These are phyloP conservation scores for Thera britannica DNA, from an alignment of 2,888 invertebrate genomes.

Conservation along the genomic window DNA sequence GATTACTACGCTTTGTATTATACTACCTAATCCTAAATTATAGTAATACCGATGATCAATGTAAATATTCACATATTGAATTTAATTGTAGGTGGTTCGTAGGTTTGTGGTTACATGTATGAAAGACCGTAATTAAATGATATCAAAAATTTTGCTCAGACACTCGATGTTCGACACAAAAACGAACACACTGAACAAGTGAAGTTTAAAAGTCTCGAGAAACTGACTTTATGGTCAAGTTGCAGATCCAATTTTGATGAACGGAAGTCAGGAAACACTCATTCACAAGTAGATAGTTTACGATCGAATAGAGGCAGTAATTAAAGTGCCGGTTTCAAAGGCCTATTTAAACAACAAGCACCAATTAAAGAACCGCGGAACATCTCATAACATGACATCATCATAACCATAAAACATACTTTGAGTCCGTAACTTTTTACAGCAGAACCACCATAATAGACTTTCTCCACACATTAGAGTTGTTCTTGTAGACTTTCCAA, in stretches of 20 bases:
- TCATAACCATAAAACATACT: conserved; percentile 10
- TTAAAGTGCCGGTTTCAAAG: conserved; percentile 2
- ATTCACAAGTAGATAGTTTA: conserved; percentile 11
- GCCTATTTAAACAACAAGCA: conserved; percentile 3
- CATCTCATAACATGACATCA: conserved; percentile 8
- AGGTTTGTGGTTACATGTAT: too few relatives aligned
- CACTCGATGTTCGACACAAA: too few relatives aligned
- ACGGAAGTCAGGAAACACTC: neutral
- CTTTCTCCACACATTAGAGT: conserved; percentile 37
- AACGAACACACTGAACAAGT: too few relatives aligned
- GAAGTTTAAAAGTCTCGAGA: too few relatives aligned
- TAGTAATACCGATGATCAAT: too few relatives aligned
- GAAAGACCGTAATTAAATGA: too few relatives aligned
- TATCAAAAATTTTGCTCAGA: too few relatives aligned
- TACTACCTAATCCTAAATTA: too few relatives aligned
- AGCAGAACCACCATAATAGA: conserved; percentile 1
- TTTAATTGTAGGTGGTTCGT: too few relatives aligned
- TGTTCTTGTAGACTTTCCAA: conserved; percentile 31
- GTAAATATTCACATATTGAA: too few relatives aligned
- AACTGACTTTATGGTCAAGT: too few relatives aligned
- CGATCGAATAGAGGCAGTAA: conserved; percentile 1
- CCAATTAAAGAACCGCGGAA: conserved; percentile 2
- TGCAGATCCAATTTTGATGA: neutral
- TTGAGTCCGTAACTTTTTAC: conserved; percentile 1
- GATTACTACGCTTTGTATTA: conserved; percentile 1